Evolutionary conservation across 64 coral and sea anemone species (phyloP), one percentile per base, ranked within the genome.

Genomic region (Astreopora myriophthalma): DNA sequence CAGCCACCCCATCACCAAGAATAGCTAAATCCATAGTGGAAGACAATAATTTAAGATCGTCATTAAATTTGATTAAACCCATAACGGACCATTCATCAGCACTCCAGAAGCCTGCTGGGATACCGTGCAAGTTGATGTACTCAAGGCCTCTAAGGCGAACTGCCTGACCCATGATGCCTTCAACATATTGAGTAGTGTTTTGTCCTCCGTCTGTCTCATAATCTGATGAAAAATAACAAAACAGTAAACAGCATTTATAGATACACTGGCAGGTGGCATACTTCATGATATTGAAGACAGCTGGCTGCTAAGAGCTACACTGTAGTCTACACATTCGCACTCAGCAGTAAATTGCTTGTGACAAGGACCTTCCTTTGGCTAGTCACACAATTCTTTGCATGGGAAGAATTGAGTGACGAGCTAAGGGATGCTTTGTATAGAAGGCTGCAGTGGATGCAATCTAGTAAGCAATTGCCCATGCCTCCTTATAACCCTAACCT

Each of bases 81-180:
- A 91, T 91, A 22, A 91, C 89, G 62, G 89, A 91, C 77, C 78
- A 84, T 28, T 91, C 89, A 84, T 81, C 51, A 24, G 44, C 13
- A 57, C 60, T 69, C 89, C 89, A 91, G 33, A 91, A 83, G 4
- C 34, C 32, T 13, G 14, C 76, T 20, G 89, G 89, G 8, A 91
- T 81, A 19, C 89, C 79, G 57, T 74, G 19, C 7, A 91, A 80
- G 33, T 84, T 91, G 33, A 91, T 84, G 46, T 63, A 80, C 51
- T 91, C 51, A 51, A 5, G 22, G 1, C 66, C 78, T 91, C 33
- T 67, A 6, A 91, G 78, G 14, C 34, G 48, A 36, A 91, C 49
- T 11, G 89, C 89, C 36, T 81, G 49, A 3, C 89, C 66, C 89
- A 91, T 91, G 31, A 35, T 35, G 2, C 89, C 70, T 39, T 42